A percentile compares a stretch with the other conserved stretches of the same genome.
phyloP scores from a whole-genome alignment of 2,113 vertebrate genomes.

The Calypte anna region DNA sequence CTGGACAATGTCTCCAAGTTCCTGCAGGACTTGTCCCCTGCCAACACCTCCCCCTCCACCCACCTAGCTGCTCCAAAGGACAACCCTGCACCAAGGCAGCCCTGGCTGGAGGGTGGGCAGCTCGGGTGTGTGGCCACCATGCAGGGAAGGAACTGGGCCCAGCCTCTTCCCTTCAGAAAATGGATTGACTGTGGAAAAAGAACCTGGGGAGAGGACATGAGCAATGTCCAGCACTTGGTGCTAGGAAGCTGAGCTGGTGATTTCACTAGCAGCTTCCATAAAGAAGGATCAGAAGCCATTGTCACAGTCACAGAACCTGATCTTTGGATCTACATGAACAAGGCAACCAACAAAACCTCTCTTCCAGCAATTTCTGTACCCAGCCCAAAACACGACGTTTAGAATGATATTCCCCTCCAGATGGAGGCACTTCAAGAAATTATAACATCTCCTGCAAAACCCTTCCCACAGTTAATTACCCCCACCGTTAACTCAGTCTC shows the following conservation, averaged over 20 bases:
- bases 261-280: not conserved
- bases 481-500: not conserved
- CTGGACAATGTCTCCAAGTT: rapidly evolving
- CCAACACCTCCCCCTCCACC: not conserved
- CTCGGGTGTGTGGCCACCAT: rapidly evolving
- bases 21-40: no score
- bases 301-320: not conserved
- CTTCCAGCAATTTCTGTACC: not conserved
- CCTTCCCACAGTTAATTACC: not conserved
- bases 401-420: not conserved
- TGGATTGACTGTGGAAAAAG: not conserved
- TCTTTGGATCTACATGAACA: not conserved
- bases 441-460: not conserved
- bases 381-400: not conserved
- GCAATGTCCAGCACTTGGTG: not conserved
- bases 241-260: not conserved
- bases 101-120: not conserved
- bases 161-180: not conserved
- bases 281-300: not conserved
- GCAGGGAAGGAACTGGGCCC: not conserved
- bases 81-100: not conserved
- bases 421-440: rapidly evolving
- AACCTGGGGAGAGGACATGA: rapidly evolving
- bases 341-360: not conserved
- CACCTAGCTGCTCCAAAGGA: rapidly evolving